phyloP scores from a whole-genome alignment of 2,113 vertebrate species.

The Poeciliopsis retropinna region DNA sequence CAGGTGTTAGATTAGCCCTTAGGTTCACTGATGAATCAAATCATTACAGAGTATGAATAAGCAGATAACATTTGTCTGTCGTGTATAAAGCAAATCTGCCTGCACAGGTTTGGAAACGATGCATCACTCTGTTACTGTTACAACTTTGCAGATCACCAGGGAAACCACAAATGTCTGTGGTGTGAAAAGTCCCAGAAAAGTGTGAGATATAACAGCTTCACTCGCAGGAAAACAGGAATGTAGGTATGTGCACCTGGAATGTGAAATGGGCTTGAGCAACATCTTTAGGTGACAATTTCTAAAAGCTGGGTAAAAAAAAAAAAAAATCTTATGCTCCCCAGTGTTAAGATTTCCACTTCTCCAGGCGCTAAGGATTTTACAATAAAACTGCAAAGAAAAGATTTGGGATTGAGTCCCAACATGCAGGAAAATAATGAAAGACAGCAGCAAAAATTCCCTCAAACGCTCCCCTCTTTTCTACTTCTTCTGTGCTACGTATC shows the following conservation, averaged over 20 bases:
- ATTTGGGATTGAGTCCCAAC: constrained; percentile 60
- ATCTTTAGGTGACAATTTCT: background rate
- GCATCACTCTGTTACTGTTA: constrained; percentile 19
- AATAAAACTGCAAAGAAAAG: constrained; percentile 8
- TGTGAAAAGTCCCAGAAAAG: constrained; percentile 47
- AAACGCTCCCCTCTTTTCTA: constrained; percentile 14
- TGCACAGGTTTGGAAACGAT: constrained; percentile 49
- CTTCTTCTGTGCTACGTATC: background rate
- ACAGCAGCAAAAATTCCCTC: constrained; percentile 18
- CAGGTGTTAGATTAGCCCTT: constrained; percentile 27
- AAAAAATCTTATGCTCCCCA: background rate
- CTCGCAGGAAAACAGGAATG: constrained; percentile 11
- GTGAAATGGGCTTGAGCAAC: constrained; percentile 7
- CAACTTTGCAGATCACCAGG: constrained; percentile 36
- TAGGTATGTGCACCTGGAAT: constrained; percentile 38
- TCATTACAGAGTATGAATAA: constrained; percentile 23
- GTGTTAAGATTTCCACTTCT: background rate
- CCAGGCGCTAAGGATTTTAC: background rate
- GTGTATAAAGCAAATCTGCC: constrained; percentile 30
- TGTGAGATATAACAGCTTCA: constrained; percentile 67
- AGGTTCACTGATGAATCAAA: constrained; percentile 35
- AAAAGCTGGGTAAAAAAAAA: background rate
- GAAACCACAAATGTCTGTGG: constrained; percentile 59
- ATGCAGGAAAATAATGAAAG: constrained; percentile 54
- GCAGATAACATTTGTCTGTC: constrained; percentile 11